These are phyloP conservation scores for Drosophila monieri DNA, from an alignment of 2,888 invertebrate species.

Conservation along the genomic window DNA sequence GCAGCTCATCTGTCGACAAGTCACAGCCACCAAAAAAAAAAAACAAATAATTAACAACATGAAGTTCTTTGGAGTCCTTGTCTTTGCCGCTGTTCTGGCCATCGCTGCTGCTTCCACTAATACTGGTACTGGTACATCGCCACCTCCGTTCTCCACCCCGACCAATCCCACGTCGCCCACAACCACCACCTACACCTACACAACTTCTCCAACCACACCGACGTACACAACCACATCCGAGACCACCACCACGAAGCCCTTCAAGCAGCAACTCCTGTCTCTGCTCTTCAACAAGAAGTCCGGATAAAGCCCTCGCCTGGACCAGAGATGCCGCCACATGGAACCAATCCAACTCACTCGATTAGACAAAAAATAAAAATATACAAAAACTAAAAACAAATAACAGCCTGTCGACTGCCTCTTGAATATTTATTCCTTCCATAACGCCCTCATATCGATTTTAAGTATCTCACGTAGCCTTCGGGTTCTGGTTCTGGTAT, in stretches of 20 bases:
- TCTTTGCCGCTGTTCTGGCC: slow-evolving; percentile 35
- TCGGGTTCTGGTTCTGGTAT: slow-evolving; percentile 1
- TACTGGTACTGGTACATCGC: neutral
- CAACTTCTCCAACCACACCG: slow-evolving; percentile 6
- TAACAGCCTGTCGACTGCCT: slow-evolving; percentile 6
- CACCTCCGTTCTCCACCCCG: neutral
- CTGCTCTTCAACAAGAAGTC: slow-evolving; percentile 66
- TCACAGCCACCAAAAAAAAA: slow-evolving; percentile 12
- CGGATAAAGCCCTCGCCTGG: slow-evolving; percentile 40
- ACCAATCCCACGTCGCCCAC: slow-evolving; percentile 7
- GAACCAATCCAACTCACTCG: slow-evolving; percentile 23
- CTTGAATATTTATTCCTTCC: slow-evolving; percentile 2
- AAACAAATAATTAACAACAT: slow-evolving; percentile 33
- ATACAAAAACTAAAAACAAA: slow-evolving; percentile 39
- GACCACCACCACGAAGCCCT: slow-evolving; percentile 49
- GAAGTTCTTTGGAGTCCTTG: slow-evolving; percentile 54
- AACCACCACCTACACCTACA: slow-evolving; percentile 46
- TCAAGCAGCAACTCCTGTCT: slow-evolving; percentile 66
- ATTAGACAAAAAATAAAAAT: slow-evolving; percentile 57
- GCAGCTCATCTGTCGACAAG: slow-evolving; percentile 34
- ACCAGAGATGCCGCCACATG: slow-evolving; percentile 14
- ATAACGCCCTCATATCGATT: neutral
- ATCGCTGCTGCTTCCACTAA: neutral
- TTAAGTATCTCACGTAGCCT: slow-evolving; percentile 25
- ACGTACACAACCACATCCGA: neutral